phyloP scores from a whole-genome alignment of 2,888 invertebrate genomes.

The Pomacea canaliculata region DNA sequence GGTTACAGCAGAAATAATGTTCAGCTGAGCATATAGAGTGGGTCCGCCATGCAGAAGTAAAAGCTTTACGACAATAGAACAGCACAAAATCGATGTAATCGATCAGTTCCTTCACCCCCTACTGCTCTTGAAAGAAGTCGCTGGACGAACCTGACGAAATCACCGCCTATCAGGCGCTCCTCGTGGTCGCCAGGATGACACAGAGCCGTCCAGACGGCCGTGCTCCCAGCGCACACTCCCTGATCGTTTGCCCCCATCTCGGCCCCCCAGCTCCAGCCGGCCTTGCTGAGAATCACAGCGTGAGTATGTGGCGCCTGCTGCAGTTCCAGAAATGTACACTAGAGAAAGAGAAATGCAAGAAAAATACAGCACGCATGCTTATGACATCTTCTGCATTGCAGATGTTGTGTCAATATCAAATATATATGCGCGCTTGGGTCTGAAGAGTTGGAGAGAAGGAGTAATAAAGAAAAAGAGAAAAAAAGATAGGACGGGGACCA shows the following conservation, averaged over 20 bases:
- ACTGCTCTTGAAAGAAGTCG: too few relatives aligned
- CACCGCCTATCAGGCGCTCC: constrained; percentile 80
- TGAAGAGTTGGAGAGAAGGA: too few relatives aligned
- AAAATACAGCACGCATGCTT: background rate
- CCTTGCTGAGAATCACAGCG: constrained; percentile 83
- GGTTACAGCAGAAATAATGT: too few relatives aligned
- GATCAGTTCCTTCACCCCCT: too few relatives aligned
- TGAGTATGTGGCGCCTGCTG: constrained; percentile 75
- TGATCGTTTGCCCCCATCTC: constrained; percentile 88
- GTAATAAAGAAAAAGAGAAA: too few relatives aligned
- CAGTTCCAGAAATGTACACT: constrained; percentile 82
- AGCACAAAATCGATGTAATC: too few relatives aligned
- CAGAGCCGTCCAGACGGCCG: constrained; percentile 79
- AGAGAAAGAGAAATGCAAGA: constrained; percentile 42
- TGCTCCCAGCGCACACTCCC: constrained; percentile 82
- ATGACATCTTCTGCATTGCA: background rate
- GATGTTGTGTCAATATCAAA: too few relatives aligned
- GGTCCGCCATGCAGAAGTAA: too few relatives aligned
- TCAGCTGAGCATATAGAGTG: too few relatives aligned
- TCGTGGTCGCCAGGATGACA: constrained; percentile 75
- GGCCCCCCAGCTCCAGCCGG: constrained; percentile 87
- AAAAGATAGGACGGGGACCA: too few relatives aligned
- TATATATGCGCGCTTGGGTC: too few relatives aligned
- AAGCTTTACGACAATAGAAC: too few relatives aligned
- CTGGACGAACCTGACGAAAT: constrained; percentile 78